A percentile compares a stretch with the other conserved stretches of the same genome.
phyloP scores from a whole-genome alignment of 2,797 vertebrate genomes.

The Picus viridis region DNA sequence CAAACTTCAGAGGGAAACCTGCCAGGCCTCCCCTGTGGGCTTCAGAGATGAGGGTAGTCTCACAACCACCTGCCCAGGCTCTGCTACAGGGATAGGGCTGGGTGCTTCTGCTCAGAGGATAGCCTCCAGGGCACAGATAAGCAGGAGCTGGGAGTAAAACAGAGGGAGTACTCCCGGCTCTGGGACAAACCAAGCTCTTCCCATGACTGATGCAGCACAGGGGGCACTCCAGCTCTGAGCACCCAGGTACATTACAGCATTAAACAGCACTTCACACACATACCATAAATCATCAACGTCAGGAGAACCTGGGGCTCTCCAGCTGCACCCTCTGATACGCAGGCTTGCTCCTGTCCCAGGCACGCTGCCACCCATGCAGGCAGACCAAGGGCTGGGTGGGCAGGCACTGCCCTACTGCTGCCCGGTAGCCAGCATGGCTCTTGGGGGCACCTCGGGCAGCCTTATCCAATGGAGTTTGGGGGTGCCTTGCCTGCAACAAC shows the following conservation, averaged over 20 bases:
- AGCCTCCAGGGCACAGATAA: accelerated
- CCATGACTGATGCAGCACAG: background rate
- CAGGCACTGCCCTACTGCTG: background rate
- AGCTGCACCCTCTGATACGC: accelerated
- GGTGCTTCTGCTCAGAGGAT: background rate
- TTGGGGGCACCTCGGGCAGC: background rate
- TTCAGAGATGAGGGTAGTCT: accelerated
- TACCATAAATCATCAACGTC: background rate
- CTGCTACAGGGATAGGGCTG: background rate
- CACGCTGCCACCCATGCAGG: background rate
- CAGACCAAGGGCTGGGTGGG: background rate
- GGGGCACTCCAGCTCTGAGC: background rate
- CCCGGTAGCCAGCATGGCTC: accelerated
- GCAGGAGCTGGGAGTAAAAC: background rate
- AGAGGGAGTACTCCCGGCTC: accelerated
- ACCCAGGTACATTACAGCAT: background rate
- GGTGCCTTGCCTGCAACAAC: background rate
- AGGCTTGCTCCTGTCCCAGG: background rate
- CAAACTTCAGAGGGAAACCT: background rate
- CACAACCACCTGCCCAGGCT: background rate
- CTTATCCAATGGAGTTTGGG: background rate
- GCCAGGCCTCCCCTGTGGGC: accelerated
- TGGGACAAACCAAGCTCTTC: background rate
- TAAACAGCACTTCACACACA: accelerated
- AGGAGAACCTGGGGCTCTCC: background rate